These are phyloP conservation scores for Polylopha cassiicola DNA, from an alignment of 2,888 invertebrate species.

Conservation along the genomic window DNA sequence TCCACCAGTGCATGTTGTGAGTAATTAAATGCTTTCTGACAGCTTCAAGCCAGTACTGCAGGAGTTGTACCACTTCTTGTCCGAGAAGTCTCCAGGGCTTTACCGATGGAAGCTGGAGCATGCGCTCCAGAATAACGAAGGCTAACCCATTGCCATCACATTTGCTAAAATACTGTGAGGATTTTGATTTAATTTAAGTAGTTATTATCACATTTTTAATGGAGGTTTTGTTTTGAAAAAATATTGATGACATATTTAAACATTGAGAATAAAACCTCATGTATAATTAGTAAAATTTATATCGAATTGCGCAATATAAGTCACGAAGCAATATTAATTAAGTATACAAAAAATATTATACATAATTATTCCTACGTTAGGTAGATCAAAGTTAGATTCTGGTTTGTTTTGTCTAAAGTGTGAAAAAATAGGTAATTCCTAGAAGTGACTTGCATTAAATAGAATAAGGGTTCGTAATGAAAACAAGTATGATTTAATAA, in stretches of 20 bases:
- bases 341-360: too few relatives aligned
- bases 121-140: conserved; percentile 40
- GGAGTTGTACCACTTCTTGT: conserved; percentile 43
- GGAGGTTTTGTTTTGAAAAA: too few relatives aligned
- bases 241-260: not conserved
- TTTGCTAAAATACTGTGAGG: conserved; percentile 58
- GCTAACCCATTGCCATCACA: conserved; percentile 52
- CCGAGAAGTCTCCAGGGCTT: conserved; percentile 52
- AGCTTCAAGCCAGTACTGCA: conserved; percentile 58
- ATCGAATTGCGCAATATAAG: not conserved
- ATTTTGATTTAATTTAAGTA: too few relatives aligned
- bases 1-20: conserved; percentile 52
- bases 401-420: too few relatives aligned
- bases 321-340: too few relatives aligned
- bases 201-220: too few relatives aligned
- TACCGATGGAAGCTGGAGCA: conserved; percentile 45
- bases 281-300: not conserved
- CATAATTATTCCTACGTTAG: too few relatives aligned
- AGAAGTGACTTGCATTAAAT: too few relatives aligned
- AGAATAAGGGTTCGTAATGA: too few relatives aligned
- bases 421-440: too few relatives aligned
- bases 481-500: too few relatives aligned
- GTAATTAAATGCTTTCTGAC: conserved; percentile 46
- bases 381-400: too few relatives aligned
- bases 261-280: not conserved